Conservation (phyloP, 2,797 vertebrate species). For the Hapalemur alaotrensis region DNA sequence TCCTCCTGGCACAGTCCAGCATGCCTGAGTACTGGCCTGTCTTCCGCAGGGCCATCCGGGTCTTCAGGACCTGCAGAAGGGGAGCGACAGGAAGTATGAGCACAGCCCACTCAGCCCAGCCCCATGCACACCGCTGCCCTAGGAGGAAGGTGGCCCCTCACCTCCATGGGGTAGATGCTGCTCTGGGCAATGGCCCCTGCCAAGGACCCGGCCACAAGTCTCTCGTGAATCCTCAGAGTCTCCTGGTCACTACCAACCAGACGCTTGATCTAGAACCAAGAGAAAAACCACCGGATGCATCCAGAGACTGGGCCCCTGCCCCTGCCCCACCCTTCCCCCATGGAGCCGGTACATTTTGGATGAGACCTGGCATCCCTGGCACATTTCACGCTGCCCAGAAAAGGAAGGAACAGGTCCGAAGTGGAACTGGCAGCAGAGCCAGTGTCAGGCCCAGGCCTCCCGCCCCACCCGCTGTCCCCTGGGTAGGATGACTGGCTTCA, state of each 20-base stretch:
- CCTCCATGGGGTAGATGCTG: slow-evolving; percentile 99
- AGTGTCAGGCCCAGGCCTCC: background rate
- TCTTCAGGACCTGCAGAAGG: slow-evolving; percentile 93
- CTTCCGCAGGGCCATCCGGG: slow-evolving; percentile 93
- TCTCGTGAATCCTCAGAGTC: slow-evolving; percentile 92
- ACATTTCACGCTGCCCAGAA: background rate
- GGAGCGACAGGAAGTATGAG: background rate
- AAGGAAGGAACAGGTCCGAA: background rate
- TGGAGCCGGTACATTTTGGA: background rate
- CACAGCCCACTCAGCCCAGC: accelerated
- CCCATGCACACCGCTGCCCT: accelerated
- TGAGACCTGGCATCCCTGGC: background rate
- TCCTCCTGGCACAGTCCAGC: slow-evolving; percentile 91
- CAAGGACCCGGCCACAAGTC: slow-evolving; percentile 93
- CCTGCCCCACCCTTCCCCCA: background rate
- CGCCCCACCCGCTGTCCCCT: background rate
- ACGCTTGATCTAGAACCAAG: slow-evolving; percentile 90
- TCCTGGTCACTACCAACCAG: slow-evolving; percentile 95
- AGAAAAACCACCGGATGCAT: background rate
- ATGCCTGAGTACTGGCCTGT: slow-evolving; percentile 95
- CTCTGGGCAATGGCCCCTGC: slow-evolving; percentile 95
- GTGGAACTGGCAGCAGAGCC: background rate
- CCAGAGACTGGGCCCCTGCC: background rate
- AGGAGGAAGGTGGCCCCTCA: slow-evolving; percentile 76
- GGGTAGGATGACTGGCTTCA: background rate